Percentiles rank a stretch among this genome's conserved stretches.
Conservation (phyloP, 2,797 vertebrate species). For the Chloroceryle inda region DNA sequence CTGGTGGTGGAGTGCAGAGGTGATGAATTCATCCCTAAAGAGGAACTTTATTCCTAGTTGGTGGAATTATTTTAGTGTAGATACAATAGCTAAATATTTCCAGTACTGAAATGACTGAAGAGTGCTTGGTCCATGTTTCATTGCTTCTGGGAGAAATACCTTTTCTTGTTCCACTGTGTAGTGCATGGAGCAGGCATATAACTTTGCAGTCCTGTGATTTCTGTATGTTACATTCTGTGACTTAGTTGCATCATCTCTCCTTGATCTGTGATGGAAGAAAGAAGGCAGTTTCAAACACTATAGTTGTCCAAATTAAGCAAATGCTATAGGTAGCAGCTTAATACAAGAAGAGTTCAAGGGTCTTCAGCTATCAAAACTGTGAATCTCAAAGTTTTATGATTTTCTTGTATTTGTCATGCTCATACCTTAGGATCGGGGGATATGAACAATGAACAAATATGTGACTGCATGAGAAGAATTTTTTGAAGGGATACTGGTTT, state of each 20-base stretch:
- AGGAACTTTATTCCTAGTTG: neutral
- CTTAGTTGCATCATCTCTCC: neutral
- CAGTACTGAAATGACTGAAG: neutral
- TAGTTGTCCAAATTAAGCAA: neutral
- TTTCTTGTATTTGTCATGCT: neutral
- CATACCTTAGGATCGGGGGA: neutral
- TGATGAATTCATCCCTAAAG: neutral
- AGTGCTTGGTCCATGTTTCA: neutral
- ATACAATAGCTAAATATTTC: neutral
- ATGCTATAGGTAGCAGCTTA: neutral
- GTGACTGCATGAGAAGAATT: neutral
- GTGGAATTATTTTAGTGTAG: neutral
- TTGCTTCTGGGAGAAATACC: neutral
- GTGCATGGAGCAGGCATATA: neutral
- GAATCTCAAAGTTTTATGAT: neutral
- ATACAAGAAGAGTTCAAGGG: rapidly evolving
- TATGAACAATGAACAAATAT: rapidly evolving
- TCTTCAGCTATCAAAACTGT: neutral
- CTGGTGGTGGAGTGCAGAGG: neutral
- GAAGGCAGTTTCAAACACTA: neutral
- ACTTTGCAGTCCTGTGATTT: neutral
- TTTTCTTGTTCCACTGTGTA: neutral
- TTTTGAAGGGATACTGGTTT: neutral
- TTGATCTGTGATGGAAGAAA: neutral
- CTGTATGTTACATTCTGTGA: neutral